phyloP scores from a whole-genome alignment of 2,888 invertebrate species.

The Oscheius sp. region DNA sequence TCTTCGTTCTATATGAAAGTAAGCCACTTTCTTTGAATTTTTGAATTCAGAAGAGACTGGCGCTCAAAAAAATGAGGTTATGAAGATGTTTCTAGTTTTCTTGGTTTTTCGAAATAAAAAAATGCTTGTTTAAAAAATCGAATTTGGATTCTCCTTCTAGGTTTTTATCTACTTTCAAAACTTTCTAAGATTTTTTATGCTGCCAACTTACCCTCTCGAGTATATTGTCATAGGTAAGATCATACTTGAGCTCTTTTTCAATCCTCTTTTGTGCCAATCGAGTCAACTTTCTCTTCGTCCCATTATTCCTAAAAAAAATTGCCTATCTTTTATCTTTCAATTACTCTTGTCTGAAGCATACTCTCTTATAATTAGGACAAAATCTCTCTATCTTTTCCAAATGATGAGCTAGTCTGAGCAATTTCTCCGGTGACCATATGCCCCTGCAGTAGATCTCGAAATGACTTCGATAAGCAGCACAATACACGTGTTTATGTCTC shows the following conservation, averaged over 20 bases:
- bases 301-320: background rate
- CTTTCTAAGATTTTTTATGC: background rate
- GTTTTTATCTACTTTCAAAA: background rate
- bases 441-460: conserved; percentile 44
- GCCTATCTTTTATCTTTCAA: no score
- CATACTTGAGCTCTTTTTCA: conserved; percentile 9
- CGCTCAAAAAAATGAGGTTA: no score
- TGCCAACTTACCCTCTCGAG: conserved; percentile 1
- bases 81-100: no score
- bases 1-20: no score
- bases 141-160: no score
- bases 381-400: conserved; percentile 39
- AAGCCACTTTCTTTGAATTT: no score
- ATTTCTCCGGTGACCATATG: conserved; percentile 44
- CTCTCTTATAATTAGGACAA: conserved; percentile 39
- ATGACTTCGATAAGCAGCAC: conserved; percentile 24
- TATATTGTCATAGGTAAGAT: conserved; percentile 16
- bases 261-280: background rate
- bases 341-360: conserved; percentile 27
- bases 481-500: background rate
- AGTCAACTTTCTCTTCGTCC: background rate
- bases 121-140: no score
- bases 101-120: no score
- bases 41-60: no score
- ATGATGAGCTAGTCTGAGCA: conserved; percentile 32